phyloP scores from a whole-genome alignment of 2,113 vertebrate species.

The Lampris incognitus region DNA sequence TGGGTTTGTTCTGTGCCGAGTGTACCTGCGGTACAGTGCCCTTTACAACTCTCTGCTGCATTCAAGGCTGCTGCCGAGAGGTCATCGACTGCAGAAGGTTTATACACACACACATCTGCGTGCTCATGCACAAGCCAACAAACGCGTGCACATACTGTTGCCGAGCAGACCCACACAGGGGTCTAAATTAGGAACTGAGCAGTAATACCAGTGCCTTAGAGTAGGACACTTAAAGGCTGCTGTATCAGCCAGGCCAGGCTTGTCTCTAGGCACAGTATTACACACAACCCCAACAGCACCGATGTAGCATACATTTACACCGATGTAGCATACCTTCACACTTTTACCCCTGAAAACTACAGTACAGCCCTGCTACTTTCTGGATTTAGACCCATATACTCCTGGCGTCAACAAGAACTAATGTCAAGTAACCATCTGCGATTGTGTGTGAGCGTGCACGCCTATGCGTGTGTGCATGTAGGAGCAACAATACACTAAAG shows the following conservation, averaged over 20 bases:
- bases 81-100: constrained; percentile 36
- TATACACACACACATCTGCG: constrained; percentile 8
- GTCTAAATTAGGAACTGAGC: constrained; percentile 66
- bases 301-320: constrained; percentile 50
- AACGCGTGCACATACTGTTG: constrained; percentile 41
- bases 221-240: constrained; percentile 35
- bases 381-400: constrained; percentile 35
- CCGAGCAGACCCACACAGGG: constrained; percentile 60
- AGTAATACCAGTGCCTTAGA: constrained; percentile 12
- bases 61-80: constrained; percentile 51
- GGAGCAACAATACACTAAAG: constrained; percentile 31
- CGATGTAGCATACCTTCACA: constrained; percentile 7
- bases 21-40: constrained; percentile 47
- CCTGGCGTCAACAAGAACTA: constrained; percentile 56
- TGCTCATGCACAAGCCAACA: not conserved
- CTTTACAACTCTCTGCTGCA: constrained; percentile 55
- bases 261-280: constrained; percentile 48
- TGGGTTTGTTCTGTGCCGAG: constrained; percentile 40
- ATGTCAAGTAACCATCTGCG: constrained; percentile 42
- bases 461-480: constrained; percentile 7
- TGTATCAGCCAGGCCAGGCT: constrained; percentile 54
- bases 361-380: constrained; percentile 2
- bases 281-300: constrained; percentile 42
- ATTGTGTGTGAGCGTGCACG: constrained; percentile 6
- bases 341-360: constrained; percentile 27